These are phyloP conservation scores for Plutella xylostella DNA, from an alignment of 2,888 invertebrate species.

Conservation along the genomic window DNA sequence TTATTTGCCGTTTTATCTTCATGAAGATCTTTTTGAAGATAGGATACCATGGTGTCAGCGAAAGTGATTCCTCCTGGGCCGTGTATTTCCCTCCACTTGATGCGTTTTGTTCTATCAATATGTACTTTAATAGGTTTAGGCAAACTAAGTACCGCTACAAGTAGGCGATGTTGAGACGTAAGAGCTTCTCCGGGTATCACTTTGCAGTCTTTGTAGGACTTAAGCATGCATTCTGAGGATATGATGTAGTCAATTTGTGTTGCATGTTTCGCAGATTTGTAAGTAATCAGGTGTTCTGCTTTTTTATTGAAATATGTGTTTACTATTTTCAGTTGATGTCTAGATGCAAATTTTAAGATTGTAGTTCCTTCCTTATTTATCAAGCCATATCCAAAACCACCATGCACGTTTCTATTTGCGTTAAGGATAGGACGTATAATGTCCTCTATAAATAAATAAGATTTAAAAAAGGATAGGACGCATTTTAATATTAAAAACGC, in stretches of 20 bases:
- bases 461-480: too few species aligned
- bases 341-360: neutral
- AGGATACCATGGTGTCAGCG: neutral
- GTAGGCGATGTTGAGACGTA: neutral
- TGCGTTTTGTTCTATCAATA: neutral
- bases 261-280: neutral
- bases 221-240: neutral
- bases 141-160: neutral
- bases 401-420: neutral
- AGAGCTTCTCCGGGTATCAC: neutral
- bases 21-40: neutral
- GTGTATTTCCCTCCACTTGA: neutral
- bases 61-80: neutral
- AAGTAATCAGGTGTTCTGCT: neutral
- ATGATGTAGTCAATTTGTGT: neutral
- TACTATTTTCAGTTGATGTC: neutral
- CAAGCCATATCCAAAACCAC: neutral
- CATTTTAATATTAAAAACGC: too few species aligned
- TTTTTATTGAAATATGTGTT: neutral
- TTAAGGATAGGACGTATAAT: too few species aligned
- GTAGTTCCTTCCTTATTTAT: neutral
- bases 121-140: neutral
- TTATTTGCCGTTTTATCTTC: too few species aligned
- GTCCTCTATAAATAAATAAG: too few species aligned
- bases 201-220: neutral